These are phyloP conservation scores for Baronia brevicornis DNA, from an alignment of 2,888 invertebrate species.

Conservation along the genomic window DNA sequence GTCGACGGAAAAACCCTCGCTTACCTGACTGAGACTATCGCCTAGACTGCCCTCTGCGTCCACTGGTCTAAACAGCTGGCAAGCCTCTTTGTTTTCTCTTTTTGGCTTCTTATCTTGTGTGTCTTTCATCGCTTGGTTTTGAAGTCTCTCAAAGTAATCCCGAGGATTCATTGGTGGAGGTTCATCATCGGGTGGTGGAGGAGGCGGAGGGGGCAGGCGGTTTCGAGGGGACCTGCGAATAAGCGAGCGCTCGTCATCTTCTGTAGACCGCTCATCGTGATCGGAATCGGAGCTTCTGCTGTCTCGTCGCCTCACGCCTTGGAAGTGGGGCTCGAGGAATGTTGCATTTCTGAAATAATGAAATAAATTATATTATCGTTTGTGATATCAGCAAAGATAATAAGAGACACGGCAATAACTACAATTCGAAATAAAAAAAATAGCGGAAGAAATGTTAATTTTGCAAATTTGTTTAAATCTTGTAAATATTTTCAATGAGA, in stretches of 20 bases:
- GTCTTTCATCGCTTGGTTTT: conserved; percentile 68
- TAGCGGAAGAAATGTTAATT: no score
- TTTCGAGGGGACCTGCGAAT: conserved; percentile 62
- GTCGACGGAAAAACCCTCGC: conserved; percentile 15
- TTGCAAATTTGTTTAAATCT: no score
- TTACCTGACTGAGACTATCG: conserved; percentile 71
- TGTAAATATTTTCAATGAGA: no score
- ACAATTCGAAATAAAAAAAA: no score
- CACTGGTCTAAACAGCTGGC: conserved; percentile 50
- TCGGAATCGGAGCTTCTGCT: conserved; percentile 68
- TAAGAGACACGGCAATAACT: no score
- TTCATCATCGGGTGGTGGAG: conserved; percentile 62
- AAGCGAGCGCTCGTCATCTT: conserved; percentile 63
- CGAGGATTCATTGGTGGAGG: conserved; percentile 73
- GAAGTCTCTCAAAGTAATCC: conserved; percentile 70
- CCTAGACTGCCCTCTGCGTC: conserved; percentile 64
- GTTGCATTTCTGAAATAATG: conserved; percentile 81
- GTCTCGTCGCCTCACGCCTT: conserved; percentile 73
- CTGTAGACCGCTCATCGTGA: conserved; percentile 67
- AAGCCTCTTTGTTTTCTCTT: conserved; percentile 47
- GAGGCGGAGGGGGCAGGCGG: conserved; percentile 62
- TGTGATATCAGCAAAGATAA: conserved; percentile 1
- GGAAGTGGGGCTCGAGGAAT: conserved; percentile 84
- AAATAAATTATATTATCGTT: conserved; percentile 5
- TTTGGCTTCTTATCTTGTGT: conserved; percentile 52